Conservation (phyloP, 2,113 vertebrate species). For the Sarotherodon lohbergeri region DNA sequence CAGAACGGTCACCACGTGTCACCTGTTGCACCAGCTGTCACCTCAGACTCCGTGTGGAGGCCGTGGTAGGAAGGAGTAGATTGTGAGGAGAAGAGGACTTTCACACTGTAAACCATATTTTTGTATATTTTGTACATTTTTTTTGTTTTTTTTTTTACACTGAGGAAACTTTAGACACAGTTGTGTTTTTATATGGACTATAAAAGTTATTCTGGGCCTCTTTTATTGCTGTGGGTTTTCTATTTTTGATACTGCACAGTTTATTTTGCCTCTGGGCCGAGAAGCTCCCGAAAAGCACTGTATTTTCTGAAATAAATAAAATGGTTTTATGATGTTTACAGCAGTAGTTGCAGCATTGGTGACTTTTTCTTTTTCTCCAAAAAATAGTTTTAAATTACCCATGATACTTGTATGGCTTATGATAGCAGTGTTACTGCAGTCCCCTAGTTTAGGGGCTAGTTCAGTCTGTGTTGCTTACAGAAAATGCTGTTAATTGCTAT, state of each 20-base stretch:
- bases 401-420: background rate
- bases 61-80: constrained; percentile 79
- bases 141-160: background rate
- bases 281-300: constrained; percentile 67
- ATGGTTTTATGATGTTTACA: constrained; percentile 60
- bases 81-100: background rate
- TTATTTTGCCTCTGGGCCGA: constrained; percentile 4
- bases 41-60: constrained; percentile 90
- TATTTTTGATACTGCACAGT: constrained; percentile 1
- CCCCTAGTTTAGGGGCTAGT: background rate
- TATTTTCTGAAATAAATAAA: constrained; percentile 76
- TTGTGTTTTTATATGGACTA: constrained; percentile 42
- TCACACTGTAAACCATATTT: background rate
- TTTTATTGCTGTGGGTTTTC: constrained; percentile 49
- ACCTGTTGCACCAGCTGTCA: constrained; percentile 69
- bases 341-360: background rate
- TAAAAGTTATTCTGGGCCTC: constrained; percentile 40
- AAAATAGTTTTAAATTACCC: background rate
- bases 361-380: background rate
- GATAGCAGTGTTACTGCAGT: background rate
- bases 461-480: background rate
- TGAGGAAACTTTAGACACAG: constrained; percentile 25
- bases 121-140: constrained; percentile 58
- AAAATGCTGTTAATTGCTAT: background rate
- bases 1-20: constrained; percentile 64